Conservation (phyloP, 2,113 vertebrate genomes). For the Charina bottae region DNA sequence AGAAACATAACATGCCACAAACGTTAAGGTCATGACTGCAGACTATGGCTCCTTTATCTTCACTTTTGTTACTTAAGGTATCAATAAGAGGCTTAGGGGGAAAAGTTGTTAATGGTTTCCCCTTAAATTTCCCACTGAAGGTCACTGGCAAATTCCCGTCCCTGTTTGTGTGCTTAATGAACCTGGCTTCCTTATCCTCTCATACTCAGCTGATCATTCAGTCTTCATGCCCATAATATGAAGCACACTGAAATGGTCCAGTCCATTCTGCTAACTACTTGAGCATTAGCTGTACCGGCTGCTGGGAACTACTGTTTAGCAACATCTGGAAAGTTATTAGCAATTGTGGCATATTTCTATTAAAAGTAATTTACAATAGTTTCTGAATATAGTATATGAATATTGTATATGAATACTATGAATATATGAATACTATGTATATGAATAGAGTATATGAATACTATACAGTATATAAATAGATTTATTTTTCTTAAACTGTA, state of each 20-base stretch:
- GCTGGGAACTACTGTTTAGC: background rate
- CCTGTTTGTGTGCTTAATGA: background rate
- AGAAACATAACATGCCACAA: background rate
- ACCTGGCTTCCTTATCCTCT: background rate
- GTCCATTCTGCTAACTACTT: background rate
- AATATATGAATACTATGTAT: too few relatives aligned
- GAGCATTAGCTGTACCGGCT: background rate
- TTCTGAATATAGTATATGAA: background rate
- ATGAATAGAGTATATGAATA: too few relatives aligned
- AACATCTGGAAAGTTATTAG: background rate
- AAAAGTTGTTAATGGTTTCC: background rate
- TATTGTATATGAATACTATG: background rate
- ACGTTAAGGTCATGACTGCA: background rate
- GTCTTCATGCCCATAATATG: background rate
- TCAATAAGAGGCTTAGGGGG: background rate
- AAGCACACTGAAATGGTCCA: background rate
- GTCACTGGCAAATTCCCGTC: background rate
- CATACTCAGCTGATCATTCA: background rate
- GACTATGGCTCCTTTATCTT: background rate
- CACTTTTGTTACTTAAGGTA: background rate
- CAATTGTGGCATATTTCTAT: background rate
- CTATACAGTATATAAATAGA: too few relatives aligned
- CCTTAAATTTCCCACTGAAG: background rate
- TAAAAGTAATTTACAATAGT: background rate
- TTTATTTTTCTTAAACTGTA: background rate